Percentiles rank a stretch among this genome's conserved stretches.
phyloP scores from a whole-genome alignment of 2,797 vertebrate genomes.

The Lacerta viridis region DNA sequence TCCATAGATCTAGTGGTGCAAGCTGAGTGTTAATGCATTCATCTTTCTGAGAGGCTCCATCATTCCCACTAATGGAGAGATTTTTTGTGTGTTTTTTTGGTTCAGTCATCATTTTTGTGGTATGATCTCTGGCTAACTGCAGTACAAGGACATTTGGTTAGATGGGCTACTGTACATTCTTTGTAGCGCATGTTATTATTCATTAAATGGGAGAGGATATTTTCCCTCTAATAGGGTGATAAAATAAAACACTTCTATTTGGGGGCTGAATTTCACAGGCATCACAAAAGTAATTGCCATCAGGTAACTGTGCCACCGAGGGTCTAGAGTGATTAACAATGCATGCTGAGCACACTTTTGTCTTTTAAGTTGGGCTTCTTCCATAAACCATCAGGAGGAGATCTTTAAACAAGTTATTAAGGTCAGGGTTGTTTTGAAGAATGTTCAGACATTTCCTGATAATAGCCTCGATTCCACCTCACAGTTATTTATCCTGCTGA shows the following conservation, averaged over 20 bases:
- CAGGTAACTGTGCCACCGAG: constrained; percentile 54
- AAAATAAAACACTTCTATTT: constrained; percentile 76
- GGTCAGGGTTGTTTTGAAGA: constrained; percentile 74
- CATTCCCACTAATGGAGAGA: constrained; percentile 66
- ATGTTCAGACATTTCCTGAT: constrained; percentile 65
- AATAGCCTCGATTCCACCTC: constrained; percentile 65
- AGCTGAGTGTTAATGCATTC: constrained; percentile 44
- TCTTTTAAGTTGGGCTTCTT: constrained; percentile 74
- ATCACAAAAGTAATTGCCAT: constrained; percentile 75
- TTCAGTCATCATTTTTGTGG: constrained; percentile 67
- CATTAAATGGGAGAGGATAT: constrained; percentile 68
- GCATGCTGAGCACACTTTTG: constrained; percentile 66
- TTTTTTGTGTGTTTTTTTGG: constrained; percentile 56
- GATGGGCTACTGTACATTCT: constrained; percentile 55
- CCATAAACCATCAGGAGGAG: constrained; percentile 63
- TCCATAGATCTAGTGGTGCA: constrained; percentile 3
- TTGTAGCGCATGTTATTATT: constrained; percentile 65
- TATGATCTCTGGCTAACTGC: constrained; percentile 44
- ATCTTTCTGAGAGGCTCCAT: constrained; percentile 50
- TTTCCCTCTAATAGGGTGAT: constrained; percentile 67
- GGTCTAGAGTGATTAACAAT: constrained; percentile 66
- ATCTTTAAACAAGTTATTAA: constrained; percentile 70
- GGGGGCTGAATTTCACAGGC: constrained; percentile 68
- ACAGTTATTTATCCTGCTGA: constrained; percentile 69
- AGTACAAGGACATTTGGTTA: constrained; percentile 70